Evolutionary conservation across 2,797 vertebrate species (phyloP).

Genomic region (Cyclopterus lumpus): DNA sequence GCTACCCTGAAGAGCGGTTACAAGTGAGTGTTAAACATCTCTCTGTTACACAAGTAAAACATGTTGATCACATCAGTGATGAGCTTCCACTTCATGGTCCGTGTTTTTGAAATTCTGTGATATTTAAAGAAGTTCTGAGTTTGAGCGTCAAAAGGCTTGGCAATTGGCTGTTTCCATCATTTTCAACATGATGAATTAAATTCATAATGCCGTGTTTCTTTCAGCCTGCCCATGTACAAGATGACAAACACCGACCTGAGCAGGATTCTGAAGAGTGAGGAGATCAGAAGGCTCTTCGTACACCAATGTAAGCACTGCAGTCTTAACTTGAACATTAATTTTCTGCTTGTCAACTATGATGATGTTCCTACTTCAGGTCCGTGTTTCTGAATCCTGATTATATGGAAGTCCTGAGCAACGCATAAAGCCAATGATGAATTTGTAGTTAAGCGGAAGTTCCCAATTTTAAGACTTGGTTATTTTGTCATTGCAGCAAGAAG

Average conservation of each 20-base stretch:
- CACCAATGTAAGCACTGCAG: slow-evolving; percentile 86
- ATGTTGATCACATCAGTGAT: slow-evolving; percentile 67
- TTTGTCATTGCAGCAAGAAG: slow-evolving; percentile 87
- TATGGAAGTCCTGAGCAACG: background rate
- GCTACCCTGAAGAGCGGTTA: slow-evolving; percentile 91
- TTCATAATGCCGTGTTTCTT: background rate
- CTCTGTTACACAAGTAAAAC: background rate
- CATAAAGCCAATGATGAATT: background rate
- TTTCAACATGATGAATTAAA: background rate
- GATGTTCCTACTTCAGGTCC: slow-evolving; percentile 83
- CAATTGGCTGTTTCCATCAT: fast-evolving
- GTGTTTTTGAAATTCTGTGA: slow-evolving; percentile 86
- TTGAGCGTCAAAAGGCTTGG: background rate
- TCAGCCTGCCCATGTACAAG: slow-evolving; percentile 96
- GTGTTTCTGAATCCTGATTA: slow-evolving; percentile 43
- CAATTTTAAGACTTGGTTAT: slow-evolving; percentile 51
- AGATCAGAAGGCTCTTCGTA: slow-evolving; percentile 94
- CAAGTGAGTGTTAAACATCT: slow-evolving; percentile 84
- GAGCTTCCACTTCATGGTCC: slow-evolving; percentile 85
- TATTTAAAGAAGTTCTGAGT: slow-evolving; percentile 84
- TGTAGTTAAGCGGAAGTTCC: background rate
- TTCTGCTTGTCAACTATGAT: slow-evolving; percentile 63
- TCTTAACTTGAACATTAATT: background rate
- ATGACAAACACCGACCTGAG: slow-evolving; percentile 97
- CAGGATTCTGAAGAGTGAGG: slow-evolving; percentile 95